Evolutionary conservation across 1,140 invertebrate species (phyloP).

Genomic region (Zelostemma sp.): DNA sequence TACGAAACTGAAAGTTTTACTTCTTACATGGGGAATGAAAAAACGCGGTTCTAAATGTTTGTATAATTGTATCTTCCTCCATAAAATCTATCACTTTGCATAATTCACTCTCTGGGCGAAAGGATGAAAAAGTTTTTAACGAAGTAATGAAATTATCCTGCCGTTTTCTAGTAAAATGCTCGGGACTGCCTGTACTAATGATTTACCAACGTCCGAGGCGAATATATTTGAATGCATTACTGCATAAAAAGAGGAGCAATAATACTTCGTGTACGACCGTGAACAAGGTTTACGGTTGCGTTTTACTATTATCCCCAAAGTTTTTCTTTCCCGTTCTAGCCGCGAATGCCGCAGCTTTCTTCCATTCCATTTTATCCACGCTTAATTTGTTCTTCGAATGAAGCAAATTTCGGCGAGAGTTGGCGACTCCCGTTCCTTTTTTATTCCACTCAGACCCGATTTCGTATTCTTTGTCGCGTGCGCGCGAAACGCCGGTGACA

Average conservation of each 20-base stretch:
- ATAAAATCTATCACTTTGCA: neutral
- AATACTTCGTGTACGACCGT: neutral
- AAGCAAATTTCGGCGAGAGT: conserved; percentile 8
- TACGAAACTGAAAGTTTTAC: no score
- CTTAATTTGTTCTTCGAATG: conserved; percentile 14
- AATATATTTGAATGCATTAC: conserved; percentile 2
- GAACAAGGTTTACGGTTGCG: neutral
- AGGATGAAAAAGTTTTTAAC: neutral
- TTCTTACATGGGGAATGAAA: no score
- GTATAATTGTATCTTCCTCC: no score
- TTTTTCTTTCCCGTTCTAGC: neutral
- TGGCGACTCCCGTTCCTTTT: conserved; percentile 27
- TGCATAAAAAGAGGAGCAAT: neutral
- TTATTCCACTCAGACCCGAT: conserved; percentile 42
- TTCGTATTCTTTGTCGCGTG: conserved; percentile 51
- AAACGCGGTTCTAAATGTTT: no score
- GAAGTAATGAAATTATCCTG: neutral
- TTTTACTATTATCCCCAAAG: neutral
- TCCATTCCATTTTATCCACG: no score
- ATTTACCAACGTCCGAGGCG: conserved; percentile 2
- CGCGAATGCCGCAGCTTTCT: no score
- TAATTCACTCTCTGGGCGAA: neutral
- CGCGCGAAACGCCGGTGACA: conserved; percentile 50
- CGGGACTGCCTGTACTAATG: no score
- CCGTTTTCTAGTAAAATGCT: no score